phyloP scores from a whole-genome alignment of 2,797 vertebrate species.

The Oryzias dopingdopingensis region DNA sequence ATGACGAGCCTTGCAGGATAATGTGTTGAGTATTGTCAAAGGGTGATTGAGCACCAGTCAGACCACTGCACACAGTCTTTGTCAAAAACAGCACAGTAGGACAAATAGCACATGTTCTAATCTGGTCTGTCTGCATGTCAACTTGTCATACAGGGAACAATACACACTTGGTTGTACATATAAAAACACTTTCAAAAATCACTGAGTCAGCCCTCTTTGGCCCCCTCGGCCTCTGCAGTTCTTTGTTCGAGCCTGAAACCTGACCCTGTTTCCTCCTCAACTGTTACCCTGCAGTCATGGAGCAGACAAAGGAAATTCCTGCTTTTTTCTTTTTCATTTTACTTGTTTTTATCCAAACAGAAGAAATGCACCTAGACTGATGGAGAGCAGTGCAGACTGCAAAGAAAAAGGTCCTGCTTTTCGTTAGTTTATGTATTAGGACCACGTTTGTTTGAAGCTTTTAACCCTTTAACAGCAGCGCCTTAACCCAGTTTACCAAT shows the following conservation, averaged over 20 bases:
- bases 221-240: constrained; percentile 23
- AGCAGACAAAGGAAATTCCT: constrained; percentile 35
- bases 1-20: constrained; percentile 14
- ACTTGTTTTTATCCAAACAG: constrained; percentile 33
- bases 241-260: constrained; percentile 54
- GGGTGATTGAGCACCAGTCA: constrained; percentile 10
- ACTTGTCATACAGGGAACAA: constrained; percentile 4
- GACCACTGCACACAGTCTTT: constrained; percentile 16
- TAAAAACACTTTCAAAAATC: constrained; percentile 17
- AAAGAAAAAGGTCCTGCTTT: constrained; percentile 12
- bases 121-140: constrained; percentile 24
- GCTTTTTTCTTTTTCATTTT: constrained; percentile 8
- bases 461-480: not conserved
- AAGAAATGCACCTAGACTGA: constrained; percentile 41
- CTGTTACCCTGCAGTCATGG: constrained; percentile 29
- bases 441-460: constrained; percentile 4
- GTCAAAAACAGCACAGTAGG: constrained; percentile 23
- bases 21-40: constrained; percentile 32
- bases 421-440: constrained; percentile 1
- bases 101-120: constrained; percentile 27
- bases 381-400: constrained; percentile 12
- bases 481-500: no score
- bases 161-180: not conserved
- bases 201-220: constrained; percentile 48
- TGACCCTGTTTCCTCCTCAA: constrained; percentile 47